Evolutionary conservation across 1,140 invertebrate species (phyloP).

Genomic region (Alviniconcha marisindica): DNA sequence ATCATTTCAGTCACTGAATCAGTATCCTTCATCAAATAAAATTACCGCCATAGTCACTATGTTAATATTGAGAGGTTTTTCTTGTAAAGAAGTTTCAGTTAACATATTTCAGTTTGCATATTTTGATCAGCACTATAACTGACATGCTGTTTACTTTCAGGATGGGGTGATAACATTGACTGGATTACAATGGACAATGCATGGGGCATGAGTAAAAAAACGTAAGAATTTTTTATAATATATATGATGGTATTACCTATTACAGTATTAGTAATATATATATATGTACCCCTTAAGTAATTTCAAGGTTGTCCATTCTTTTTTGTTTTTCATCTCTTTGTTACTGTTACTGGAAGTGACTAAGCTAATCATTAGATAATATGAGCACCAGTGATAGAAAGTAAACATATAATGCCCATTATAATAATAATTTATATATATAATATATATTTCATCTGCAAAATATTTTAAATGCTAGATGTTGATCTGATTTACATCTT

Average conservation of each 20-base stretch:
- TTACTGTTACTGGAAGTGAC: neutral
- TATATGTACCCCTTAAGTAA: no score
- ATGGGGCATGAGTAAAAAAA: conserved; percentile 68
- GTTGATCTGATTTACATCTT: no score
- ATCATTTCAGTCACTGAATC: neutral
- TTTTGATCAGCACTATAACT: neutral
- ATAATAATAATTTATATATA: neutral
- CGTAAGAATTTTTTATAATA: no score
- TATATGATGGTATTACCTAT: no score
- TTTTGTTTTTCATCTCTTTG: no score
- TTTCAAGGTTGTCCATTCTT: no score
- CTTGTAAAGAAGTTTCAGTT: neutral
- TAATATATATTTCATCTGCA: no score
- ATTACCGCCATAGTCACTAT: no score
- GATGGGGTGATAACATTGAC: conserved; percentile 68
- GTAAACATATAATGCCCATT: neutral
- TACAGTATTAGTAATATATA: no score
- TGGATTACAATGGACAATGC: conserved; percentile 78
- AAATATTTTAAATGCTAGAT: no score
- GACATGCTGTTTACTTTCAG: conserved; percentile 50
- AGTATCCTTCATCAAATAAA: no score
- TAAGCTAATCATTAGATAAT: neutral
- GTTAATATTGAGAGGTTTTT: no score
- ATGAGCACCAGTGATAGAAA: neutral
- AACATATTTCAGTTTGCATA: neutral